Conservation (phyloP, 1,140 invertebrate species). For the Cyphomyrmex costatus region DNA sequence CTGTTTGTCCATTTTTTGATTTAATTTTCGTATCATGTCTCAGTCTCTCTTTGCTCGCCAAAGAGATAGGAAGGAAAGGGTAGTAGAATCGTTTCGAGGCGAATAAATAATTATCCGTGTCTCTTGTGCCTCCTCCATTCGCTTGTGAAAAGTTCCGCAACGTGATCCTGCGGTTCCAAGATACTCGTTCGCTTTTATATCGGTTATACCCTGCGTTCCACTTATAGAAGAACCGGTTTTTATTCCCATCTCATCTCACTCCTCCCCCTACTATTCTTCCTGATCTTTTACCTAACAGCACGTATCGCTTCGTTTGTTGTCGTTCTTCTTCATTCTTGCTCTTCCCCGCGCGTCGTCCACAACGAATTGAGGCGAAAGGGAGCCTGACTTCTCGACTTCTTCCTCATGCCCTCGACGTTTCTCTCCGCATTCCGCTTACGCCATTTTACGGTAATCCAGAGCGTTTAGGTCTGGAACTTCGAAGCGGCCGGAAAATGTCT, state of each 20-base stretch:
- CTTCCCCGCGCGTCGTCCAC: neutral
- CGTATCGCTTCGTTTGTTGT: conserved; percentile 47
- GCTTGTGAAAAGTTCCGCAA: conserved; percentile 7
- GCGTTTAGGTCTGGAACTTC: conserved; percentile 35
- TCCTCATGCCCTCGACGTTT: conserved; percentile 12
- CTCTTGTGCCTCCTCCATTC: conserved; percentile 35
- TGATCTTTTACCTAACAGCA: neutral
- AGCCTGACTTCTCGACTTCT: neutral
- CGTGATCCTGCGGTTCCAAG: conserved; percentile 42
- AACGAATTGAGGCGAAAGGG: conserved; percentile 37
- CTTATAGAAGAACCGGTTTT: conserved; percentile 64
- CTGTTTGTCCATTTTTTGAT: conserved; percentile 34
- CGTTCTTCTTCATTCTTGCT: conserved; percentile 31
- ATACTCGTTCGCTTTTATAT: conserved; percentile 49
- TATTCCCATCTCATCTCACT: conserved; percentile 47
- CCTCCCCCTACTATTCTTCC: neutral
- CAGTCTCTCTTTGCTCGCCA: conserved; percentile 13
- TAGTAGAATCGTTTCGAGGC: neutral
- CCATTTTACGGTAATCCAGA: conserved; percentile 55
- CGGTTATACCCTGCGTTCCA: conserved; percentile 44
- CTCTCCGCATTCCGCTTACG: conserved; percentile 9
- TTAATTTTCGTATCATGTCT: conserved; percentile 55
- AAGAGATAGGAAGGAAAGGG: neutral
- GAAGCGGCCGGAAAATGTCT: conserved; percentile 47
- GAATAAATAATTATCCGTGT: conserved; percentile 61